phyloP scores from a whole-genome alignment of 2,888 invertebrate species.

The Drosophila dives region DNA sequence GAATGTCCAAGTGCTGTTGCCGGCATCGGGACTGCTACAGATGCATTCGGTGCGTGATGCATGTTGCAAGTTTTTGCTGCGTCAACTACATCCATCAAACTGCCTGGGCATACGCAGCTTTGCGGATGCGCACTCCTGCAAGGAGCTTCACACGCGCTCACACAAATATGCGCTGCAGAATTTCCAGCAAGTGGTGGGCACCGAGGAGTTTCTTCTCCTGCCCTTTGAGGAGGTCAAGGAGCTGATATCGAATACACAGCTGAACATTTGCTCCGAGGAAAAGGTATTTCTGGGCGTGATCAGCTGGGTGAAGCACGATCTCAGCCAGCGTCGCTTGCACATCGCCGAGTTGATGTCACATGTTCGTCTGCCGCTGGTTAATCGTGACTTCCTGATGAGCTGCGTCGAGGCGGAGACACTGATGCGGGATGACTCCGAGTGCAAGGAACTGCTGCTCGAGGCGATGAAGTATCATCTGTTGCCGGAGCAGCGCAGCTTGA shows the following conservation, averaged over 20 bases:
- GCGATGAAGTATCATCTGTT: slow-evolving; percentile 90
- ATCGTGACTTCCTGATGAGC: slow-evolving; percentile 88
- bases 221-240: slow-evolving; percentile 89
- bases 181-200: slow-evolving; percentile 89
- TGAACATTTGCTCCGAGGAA: slow-evolving; percentile 89
- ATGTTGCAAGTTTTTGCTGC: slow-evolving; percentile 90
- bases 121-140: slow-evolving; percentile 88
- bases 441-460: slow-evolving; percentile 88
- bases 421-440: slow-evolving; percentile 88
- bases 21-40: slow-evolving; percentile 90
- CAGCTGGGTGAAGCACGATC: slow-evolving; percentile 89
- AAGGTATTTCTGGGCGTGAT: slow-evolving; percentile 88
- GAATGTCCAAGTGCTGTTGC: slow-evolving; percentile 89
- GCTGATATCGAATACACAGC: slow-evolving; percentile 88
- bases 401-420: slow-evolving; percentile 88
- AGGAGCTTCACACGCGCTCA: slow-evolving; percentile 89
- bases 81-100: slow-evolving; percentile 91
- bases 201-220: slow-evolving; percentile 89
- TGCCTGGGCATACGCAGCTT: slow-evolving; percentile 91
- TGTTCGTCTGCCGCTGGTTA: slow-evolving; percentile 88
- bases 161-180: slow-evolving; percentile 89
- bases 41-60: slow-evolving; percentile 89
- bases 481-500: slow-evolving; percentile 88
- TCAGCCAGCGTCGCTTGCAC: slow-evolving; percentile 86
- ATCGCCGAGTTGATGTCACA: slow-evolving; percentile 88